phyloP scores from a whole-genome alignment of 2,888 invertebrate genomes.

The Hydroisotoma schaefferi region DNA sequence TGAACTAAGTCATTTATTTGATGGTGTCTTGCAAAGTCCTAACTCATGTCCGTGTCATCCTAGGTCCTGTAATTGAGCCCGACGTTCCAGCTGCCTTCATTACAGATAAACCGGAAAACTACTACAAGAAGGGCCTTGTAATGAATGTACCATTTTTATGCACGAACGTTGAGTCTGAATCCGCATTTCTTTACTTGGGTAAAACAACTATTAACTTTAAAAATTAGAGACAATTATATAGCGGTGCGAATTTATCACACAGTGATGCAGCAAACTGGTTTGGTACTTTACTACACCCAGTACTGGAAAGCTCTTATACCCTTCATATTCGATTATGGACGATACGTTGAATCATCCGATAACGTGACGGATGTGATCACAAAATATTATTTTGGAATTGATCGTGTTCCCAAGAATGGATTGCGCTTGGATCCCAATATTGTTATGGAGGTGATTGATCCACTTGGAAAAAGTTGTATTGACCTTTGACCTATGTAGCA shows the following conservation, averaged over 20 bases:
- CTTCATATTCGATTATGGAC: neutral
- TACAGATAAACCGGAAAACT: conserved; percentile 26
- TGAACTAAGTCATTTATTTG: too few relatives aligned
- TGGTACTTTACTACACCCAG: neutral
- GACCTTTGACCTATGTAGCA: neutral
- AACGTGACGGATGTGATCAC: neutral
- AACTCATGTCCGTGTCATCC: too few relatives aligned
- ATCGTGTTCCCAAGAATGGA: neutral
- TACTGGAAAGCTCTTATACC: neutral
- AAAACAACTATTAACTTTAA: too few relatives aligned
- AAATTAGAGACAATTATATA: too few relatives aligned
- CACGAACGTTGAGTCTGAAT: neutral
- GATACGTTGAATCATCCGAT: neutral
- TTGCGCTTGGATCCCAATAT: neutral
- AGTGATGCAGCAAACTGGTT: too few relatives aligned
- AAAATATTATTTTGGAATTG: neutral
- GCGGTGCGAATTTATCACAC: too few relatives aligned
- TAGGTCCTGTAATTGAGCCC: conserved; percentile 23
- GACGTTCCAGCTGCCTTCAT: conserved; percentile 27
- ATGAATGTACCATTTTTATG: conserved; percentile 25
- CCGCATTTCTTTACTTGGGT: neutral
- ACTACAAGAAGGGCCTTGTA: conserved; percentile 27
- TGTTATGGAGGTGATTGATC: neutral
- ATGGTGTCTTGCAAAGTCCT: too few relatives aligned
- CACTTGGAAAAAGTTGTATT: neutral